Conservation (phyloP, 2,888 invertebrate genomes). For the Pollenia angustigena region DNA sequence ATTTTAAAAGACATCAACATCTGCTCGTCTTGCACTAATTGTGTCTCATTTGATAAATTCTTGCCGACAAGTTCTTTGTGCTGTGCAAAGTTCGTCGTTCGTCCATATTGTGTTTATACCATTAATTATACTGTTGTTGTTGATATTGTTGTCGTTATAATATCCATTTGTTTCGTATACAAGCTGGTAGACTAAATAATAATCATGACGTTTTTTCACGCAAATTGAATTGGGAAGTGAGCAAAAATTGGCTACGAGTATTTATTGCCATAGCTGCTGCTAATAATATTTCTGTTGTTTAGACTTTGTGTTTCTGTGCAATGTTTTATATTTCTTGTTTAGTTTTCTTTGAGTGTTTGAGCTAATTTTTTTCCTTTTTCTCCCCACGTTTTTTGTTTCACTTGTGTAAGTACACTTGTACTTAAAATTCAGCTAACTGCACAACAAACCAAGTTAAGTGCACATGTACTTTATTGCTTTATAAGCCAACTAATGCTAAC, state of each 20-base stretch:
- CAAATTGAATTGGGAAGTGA: neutral
- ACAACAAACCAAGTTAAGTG: conserved; percentile 74
- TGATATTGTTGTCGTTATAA: neutral
- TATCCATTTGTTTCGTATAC: neutral
- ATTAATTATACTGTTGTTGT: neutral
- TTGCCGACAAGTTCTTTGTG: too few species aligned
- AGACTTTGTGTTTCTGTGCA: conserved; percentile 29
- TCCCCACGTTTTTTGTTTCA: conserved; percentile 19
- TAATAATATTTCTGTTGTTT: conserved; percentile 45
- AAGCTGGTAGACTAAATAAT: conserved; percentile 6
- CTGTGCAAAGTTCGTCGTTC: too few species aligned
- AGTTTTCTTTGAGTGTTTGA: conserved; percentile 15
- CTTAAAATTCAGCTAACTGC: conserved; percentile 67
- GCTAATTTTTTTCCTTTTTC: conserved; percentile 1
- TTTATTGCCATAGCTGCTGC: conserved; percentile 46
- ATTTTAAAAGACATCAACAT: too few species aligned
- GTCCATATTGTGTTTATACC: too few species aligned
- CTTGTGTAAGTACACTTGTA: conserved; percentile 77
- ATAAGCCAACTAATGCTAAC: conserved; percentile 10
- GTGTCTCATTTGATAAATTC: neutral
- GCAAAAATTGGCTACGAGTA: neutral
- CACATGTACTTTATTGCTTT: conserved; percentile 76
- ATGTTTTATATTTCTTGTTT: conserved; percentile 31
- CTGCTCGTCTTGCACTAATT: too few species aligned
- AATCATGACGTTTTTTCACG: conserved; percentile 31